Base-by-base conservation (phyloP, 2,113 vertebrate genomes). In the Hyaena hyaena region DNA sequence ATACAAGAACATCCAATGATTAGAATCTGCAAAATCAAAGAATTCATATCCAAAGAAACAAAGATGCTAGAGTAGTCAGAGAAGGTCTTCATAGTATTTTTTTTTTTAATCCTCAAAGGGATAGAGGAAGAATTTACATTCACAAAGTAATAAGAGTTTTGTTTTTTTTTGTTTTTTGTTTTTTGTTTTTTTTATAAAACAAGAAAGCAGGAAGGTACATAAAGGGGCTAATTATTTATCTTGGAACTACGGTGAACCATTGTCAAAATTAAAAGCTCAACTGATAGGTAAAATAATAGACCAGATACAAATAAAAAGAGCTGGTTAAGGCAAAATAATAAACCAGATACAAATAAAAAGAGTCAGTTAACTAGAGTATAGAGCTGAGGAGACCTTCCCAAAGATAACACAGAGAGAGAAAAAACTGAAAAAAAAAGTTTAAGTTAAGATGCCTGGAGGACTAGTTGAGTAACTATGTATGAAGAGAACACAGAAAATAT, bases 11-110 rank as follows among this genome's bases (percentile, higher is more conserved):
- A 28, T 90, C 68, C 81, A 48, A 28, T 43, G 26, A 48, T 87
- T 12, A 92, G 91, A 81, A 33, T 87, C 63, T 53, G 2, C 55
- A n/a, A 53, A 74, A 61, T 2, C 35, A 45, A 69, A 84, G 88
- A 90, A 82, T 77, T 96, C 26, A 33, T 48, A 76, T 26, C 21
- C 35, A 10, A 92, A 92, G 82, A 97, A 93, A 48, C 21, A 19
- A 94, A 87, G 45, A 87, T 33, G 24, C 61, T 48, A 45, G 10
- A 66, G n/a, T 26, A 85, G 68, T 19, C n/a, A 35, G 17, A 87
- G 86, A 65, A 80, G 17, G 28, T 31, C 23, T 66, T 92, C 9
- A 5, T n/a, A 10, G 50, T 26, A 61, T 31, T 71, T 43, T 43
- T 0, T 15, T 48, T 77, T 28, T 1, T 66, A 87, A 65, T 58